These are phyloP conservation scores for Alviniconcha strummeri DNA, from an alignment of 2,888 invertebrate species.

Conservation along the genomic window DNA sequence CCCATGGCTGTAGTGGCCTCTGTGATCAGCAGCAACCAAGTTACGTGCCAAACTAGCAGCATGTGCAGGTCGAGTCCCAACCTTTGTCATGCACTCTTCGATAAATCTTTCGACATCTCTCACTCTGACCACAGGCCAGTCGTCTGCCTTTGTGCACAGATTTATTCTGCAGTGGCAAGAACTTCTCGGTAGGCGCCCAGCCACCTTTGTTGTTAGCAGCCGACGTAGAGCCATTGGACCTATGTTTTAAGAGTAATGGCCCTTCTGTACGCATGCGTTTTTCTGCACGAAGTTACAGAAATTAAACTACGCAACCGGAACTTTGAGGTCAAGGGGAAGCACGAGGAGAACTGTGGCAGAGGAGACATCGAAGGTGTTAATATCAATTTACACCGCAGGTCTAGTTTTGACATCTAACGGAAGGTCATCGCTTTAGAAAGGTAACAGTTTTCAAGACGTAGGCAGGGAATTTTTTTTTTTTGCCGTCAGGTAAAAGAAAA, in stretches of 20 bases:
- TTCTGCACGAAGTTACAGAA: not conserved
- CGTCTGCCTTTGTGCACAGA: constrained; percentile 22
- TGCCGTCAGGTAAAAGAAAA: too few relatives aligned
- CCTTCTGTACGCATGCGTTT: constrained; percentile 2
- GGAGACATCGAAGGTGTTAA: too few relatives aligned
- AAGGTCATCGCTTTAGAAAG: too few relatives aligned
- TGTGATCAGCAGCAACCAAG: constrained; percentile 44
- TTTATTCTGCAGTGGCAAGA: not conserved
- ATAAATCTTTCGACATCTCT: constrained; percentile 39
- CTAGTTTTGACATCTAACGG: too few relatives aligned
- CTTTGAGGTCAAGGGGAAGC: not conserved
- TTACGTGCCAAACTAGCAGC: constrained; percentile 40
- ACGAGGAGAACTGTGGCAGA: not conserved
- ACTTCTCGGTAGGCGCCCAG: not conserved
- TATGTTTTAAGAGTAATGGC: not conserved
- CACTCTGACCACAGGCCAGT: constrained; percentile 42
- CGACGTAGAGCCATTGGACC: constrained; percentile 4
- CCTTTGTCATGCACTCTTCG: constrained; percentile 40
- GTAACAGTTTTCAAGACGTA: too few relatives aligned
- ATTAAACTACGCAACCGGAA: constrained; percentile 14
- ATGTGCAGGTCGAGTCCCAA: constrained; percentile 39
- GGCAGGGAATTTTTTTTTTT: too few relatives aligned
- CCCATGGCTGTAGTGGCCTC: constrained; percentile 50
- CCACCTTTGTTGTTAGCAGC: not conserved
- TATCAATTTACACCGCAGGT: too few relatives aligned